Percentiles rank a stretch among this genome's conserved stretches.
These are phyloP conservation scores for Henicopernis longicauda DNA, from an alignment of 2,113 vertebrate species.

Conservation along the genomic window DNA sequence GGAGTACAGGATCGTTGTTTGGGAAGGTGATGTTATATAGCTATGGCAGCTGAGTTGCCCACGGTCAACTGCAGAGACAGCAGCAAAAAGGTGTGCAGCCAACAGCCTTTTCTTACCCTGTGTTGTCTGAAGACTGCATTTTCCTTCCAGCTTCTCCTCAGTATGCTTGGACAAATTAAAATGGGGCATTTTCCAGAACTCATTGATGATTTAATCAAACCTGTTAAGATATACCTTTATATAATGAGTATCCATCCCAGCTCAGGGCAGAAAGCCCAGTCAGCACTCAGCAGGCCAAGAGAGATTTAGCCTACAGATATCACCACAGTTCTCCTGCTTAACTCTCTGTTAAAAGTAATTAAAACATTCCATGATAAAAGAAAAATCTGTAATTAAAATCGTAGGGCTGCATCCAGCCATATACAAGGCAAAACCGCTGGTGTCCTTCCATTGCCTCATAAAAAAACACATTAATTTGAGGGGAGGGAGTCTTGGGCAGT, in stretches of 20 bases:
- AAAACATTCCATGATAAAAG: background rate
- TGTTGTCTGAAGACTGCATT: background rate
- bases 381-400: conserved; percentile 20
- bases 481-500: background rate
- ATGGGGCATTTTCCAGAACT: background rate
- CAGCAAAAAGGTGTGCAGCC: background rate
- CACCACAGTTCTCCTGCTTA: background rate
- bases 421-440: background rate
- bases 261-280: conserved; percentile 31
- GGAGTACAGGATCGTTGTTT: accelerated
- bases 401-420: background rate
- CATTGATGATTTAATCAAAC: conserved; percentile 2
- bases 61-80: background rate
- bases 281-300: conserved; percentile 5
- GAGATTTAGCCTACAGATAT: conserved; percentile 21
- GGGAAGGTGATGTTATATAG: background rate
- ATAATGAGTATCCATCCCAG: background rate
- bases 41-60: background rate
- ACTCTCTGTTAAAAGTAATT: conserved; percentile 13
- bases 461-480: background rate
- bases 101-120: background rate
- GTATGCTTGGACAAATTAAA: background rate
- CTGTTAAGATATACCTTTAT: background rate
- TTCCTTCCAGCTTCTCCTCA: background rate
- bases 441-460: background rate